These are phyloP conservation scores for Tethya wilhelma DNA, from an alignment of 37 sponge, comb jelly and placozoan genomes.

Conservation along the genomic window DNA sequence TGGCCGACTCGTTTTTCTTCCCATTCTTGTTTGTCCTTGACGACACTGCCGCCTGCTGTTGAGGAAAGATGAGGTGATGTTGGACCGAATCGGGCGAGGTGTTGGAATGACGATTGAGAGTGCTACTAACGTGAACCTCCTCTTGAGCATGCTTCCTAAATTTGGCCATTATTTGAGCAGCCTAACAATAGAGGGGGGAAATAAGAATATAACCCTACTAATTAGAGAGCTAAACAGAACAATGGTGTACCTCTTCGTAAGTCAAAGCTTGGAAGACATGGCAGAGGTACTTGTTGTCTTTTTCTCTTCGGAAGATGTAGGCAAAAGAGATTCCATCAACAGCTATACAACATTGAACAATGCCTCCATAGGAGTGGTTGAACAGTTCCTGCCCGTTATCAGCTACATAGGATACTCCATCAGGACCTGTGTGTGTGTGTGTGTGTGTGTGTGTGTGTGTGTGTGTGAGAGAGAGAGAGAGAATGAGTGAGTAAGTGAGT, in stretches of 20 bases:
- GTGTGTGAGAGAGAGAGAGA: slow-evolving; percentile 6
- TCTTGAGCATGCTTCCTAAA: slow-evolving; percentile 27
- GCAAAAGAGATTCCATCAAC: slow-evolving; percentile 69
- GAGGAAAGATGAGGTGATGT: neutral
- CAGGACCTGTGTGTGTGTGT: slow-evolving; percentile 44
- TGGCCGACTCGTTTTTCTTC: neutral
- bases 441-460: slow-evolving; percentile 18
- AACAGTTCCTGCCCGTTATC: slow-evolving; percentile 64
- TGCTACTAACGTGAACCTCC: neutral
- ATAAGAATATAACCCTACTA: neutral
- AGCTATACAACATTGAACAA: slow-evolving; percentile 48
- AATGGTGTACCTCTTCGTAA: slow-evolving; percentile 50
- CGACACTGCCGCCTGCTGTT: neutral
- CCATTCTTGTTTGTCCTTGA: too few relatives aligned
- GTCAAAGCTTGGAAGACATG: slow-evolving; percentile 68
- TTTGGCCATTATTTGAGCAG: slow-evolving; percentile 17
- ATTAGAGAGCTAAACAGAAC: neutral
- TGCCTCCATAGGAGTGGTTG: slow-evolving; percentile 43
- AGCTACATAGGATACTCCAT: slow-evolving; percentile 52
- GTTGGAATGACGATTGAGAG: neutral
- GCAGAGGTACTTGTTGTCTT: slow-evolving; percentile 32
- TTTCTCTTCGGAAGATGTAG: slow-evolving; percentile 28
- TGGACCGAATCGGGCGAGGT: neutral
- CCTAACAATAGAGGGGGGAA: slow-evolving; percentile 5
- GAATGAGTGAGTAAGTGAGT: too few relatives aligned